Base-by-base conservation (phyloP, 1,140 invertebrate genomes). In the Theocolax elegans region DNA sequence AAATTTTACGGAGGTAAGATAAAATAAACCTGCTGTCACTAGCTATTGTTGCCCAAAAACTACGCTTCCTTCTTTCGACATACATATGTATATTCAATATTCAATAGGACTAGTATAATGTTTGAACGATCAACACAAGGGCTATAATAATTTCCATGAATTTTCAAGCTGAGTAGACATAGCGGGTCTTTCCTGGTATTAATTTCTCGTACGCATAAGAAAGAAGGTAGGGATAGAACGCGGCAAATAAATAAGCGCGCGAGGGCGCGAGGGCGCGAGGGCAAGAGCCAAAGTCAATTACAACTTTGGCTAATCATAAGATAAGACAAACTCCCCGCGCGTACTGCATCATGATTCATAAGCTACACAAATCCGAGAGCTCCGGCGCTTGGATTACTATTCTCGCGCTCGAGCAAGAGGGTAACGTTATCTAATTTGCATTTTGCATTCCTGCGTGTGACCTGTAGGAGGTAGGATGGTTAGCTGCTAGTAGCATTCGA, bases 261-360 rank as follows among this genome's bases (percentile, higher is more conserved):
- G 19, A n/a, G 56, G 2, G 38, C 2, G 31, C n/a, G n/a, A n/a
- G n/a, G n/a, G n/a, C n/a, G n/a, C n/a, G n/a, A n/a, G n/a, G n/a
- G n/a, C n/a, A n/a, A n/a, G n/a, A 17, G 15, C 10, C 23, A 44
- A 46, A 60, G 58, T 60, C 58, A 60, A 60, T 60, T 60, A 60
- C 58, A 60, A 60, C 15, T 60, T 60, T 3, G 25, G 58, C 58
- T 60, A 60, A 60, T 60, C 40, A 60, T 13, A 31, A 60, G 58
- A 60, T 60, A 60, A 60, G 40, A 60, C 23, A 60, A 60, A 60
- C 25, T 44, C 23, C 3, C 3, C 21, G 8, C 38, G 23, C 19
- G 58, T 10, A 46, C 2, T 15, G 58, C 58, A 46, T 60, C 40
- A 60, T 60, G 58, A 60, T 60, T 60, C 58, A 60, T 60, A 60